phyloP scores from a whole-genome alignment of 2,797 vertebrate species.

The Telmatherina bonti region DNA sequence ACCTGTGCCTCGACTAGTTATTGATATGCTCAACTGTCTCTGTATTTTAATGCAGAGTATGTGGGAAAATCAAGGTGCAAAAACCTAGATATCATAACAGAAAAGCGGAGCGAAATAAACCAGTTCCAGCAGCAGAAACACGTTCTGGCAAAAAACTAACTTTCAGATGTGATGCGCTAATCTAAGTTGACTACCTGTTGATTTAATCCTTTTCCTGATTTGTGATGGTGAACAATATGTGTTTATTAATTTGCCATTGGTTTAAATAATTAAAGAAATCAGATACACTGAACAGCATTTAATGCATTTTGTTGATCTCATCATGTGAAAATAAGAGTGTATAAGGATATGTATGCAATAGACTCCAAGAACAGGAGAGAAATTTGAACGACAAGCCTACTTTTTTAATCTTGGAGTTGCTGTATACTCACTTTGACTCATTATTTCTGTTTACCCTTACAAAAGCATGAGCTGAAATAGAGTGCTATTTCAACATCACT shows the following conservation, averaged over 20 bases:
- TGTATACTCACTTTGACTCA: constrained; percentile 26
- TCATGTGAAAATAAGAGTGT: constrained; percentile 4
- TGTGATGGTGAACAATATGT: not conserved
- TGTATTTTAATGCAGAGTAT: constrained; percentile 13
- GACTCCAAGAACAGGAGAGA: not conserved
- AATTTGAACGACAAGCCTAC: constrained; percentile 19
- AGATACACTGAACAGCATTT: not conserved
- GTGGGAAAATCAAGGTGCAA: constrained; percentile 17
- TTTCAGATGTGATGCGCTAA: not conserved
- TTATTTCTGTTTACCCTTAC: constrained; percentile 42
- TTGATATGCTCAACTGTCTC: not conserved
- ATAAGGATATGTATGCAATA: constrained; percentile 13
- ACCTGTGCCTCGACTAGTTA: not conserved
- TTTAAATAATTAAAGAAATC: not conserved
- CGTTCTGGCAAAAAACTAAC: not conserved
- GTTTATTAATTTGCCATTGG: constrained; percentile 1
- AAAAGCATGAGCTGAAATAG: constrained; percentile 31
- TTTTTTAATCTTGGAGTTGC: constrained; percentile 16
- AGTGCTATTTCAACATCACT: constrained; percentile 9
- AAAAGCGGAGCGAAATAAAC: constrained; percentile 1
- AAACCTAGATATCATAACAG: constrained; percentile 14
- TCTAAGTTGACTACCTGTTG: not conserved
- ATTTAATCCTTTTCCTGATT: not conserved
- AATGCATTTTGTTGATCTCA: not conserved
- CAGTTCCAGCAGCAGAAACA: not conserved